These are phyloP conservation scores for Pyxicephalus adspersus DNA, from an alignment of 2,113 vertebrate species.

Conservation along the genomic window DNA sequence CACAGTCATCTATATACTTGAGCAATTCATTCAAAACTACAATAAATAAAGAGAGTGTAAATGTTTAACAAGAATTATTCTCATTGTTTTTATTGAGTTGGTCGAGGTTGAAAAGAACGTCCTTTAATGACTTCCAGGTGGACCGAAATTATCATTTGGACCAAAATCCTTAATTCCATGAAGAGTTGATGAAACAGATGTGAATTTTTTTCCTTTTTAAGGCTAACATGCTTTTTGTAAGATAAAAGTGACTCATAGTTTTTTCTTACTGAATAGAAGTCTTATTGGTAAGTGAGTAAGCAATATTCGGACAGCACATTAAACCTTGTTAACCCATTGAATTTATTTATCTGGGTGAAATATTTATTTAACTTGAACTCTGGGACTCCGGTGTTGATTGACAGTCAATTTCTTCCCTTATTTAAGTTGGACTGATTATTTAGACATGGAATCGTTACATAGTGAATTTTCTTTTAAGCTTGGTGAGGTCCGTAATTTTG, in stretches of 20 bases:
- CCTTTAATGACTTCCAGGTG: slow-evolving; percentile 12
- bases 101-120: neutral
- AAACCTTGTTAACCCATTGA: neutral
- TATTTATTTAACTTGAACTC: neutral
- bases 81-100: neutral
- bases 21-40: neutral
- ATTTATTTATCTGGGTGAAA: neutral
- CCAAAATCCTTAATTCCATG: neutral
- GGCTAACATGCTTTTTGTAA: neutral
- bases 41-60: slow-evolving; percentile 6
- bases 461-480: too few species aligned
- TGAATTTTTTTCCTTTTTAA: neutral
- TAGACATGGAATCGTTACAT: too few species aligned
- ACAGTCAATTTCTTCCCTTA: too few species aligned
- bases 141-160: neutral
- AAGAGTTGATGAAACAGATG: neutral
- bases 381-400: neutral
- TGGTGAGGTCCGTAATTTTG: too few species aligned
- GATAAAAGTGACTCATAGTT: neutral
- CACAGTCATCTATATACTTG: neutral
- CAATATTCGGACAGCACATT: neutral
- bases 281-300: neutral
- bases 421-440: too few species aligned
- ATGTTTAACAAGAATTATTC: slow-evolving; percentile 14
- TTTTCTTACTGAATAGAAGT: too few species aligned